phyloP scores from a whole-genome alignment of 2,113 vertebrate genomes.

The Dunckerocampus dactyliophorus region DNA sequence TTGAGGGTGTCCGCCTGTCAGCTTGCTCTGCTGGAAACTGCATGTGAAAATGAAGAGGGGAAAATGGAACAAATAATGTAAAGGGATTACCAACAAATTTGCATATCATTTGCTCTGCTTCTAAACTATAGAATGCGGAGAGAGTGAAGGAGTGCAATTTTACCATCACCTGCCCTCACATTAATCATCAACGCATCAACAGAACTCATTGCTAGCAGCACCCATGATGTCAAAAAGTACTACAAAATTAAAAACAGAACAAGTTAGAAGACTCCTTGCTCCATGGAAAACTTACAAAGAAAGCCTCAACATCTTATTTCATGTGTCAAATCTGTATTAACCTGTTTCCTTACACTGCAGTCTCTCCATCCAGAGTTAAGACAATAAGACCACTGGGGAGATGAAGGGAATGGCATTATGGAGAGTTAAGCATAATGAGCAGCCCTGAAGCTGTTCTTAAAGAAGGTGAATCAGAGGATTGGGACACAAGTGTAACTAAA shows the following conservation, averaged over 20 bases:
- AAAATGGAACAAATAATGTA: slow-evolving; percentile 76
- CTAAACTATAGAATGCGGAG: slow-evolving; percentile 67
- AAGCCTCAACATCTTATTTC: slow-evolving; percentile 15
- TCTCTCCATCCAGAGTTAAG: slow-evolving; percentile 62
- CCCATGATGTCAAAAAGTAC: slow-evolving; percentile 26
- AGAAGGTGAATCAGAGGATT: slow-evolving; percentile 76
- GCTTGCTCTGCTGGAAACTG: slow-evolving; percentile 53
- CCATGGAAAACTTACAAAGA: slow-evolving; percentile 29
- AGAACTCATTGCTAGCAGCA: slow-evolving; percentile 31
- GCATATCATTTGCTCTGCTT: slow-evolving; percentile 72
- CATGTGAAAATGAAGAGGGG: slow-evolving; percentile 36
- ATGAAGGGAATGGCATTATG: slow-evolving; percentile 70
- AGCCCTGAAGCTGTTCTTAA: slow-evolving; percentile 70
- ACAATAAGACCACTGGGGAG: slow-evolving; percentile 66
- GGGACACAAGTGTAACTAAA: slow-evolving; percentile 71
- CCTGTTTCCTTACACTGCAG: slow-evolving; percentile 56
- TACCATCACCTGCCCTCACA: slow-evolving; percentile 59
- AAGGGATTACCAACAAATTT: slow-evolving; percentile 76
- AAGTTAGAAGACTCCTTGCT: slow-evolving; percentile 25
- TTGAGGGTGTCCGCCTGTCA: slow-evolving; percentile 62
- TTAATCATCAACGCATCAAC: slow-evolving; percentile 45
- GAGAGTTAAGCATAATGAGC: slow-evolving; percentile 69
- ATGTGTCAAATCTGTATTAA: slow-evolving; percentile 64
- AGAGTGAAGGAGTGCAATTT: slow-evolving; percentile 61
- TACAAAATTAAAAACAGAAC: slow-evolving; percentile 9